Conservation (phyloP, 2,797 vertebrate species). For the Simalia tracyae region DNA sequence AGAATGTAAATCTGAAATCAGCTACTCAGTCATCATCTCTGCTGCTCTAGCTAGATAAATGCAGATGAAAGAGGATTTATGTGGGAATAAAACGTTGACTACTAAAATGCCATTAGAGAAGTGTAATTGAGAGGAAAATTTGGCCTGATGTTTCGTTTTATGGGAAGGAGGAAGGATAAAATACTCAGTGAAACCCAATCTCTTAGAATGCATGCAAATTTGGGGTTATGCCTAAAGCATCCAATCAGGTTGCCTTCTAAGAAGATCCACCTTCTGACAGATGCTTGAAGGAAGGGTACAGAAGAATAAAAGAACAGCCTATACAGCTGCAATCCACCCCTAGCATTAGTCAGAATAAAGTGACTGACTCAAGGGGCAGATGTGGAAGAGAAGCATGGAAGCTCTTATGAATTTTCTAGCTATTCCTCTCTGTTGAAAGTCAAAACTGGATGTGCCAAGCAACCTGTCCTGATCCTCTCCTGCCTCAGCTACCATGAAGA, state of each 20-base stretch:
- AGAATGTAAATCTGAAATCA: conserved; percentile 63
- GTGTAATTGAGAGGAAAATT: conserved; percentile 28
- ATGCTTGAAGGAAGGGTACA: not conserved
- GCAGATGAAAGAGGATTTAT: conserved; percentile 34
- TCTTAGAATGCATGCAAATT: not conserved
- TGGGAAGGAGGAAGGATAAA: not conserved
- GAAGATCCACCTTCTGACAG: not conserved
- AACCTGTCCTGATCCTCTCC: not conserved
- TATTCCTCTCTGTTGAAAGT: not conserved
- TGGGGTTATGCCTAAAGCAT: not conserved
- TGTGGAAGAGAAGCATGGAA: not conserved
- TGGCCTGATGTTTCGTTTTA: conserved; percentile 8
- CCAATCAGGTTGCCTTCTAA: not conserved
- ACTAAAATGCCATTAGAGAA: conserved; percentile 47
- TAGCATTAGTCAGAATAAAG: not conserved
- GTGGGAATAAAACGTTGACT: conserved; percentile 54
- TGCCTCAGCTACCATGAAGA: not conserved
- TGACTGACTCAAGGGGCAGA: not conserved
- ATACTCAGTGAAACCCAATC: not conserved
- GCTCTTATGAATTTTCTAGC: not conserved
- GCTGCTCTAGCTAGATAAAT: conserved; percentile 49
- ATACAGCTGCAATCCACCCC: not conserved
- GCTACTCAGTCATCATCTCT: conserved; percentile 47
- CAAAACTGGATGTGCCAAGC: not conserved
- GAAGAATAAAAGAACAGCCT: not conserved